Evolutionary conservation across 2,113 vertebrate species (phyloP).

Genomic region (Bos taurus): DNA sequence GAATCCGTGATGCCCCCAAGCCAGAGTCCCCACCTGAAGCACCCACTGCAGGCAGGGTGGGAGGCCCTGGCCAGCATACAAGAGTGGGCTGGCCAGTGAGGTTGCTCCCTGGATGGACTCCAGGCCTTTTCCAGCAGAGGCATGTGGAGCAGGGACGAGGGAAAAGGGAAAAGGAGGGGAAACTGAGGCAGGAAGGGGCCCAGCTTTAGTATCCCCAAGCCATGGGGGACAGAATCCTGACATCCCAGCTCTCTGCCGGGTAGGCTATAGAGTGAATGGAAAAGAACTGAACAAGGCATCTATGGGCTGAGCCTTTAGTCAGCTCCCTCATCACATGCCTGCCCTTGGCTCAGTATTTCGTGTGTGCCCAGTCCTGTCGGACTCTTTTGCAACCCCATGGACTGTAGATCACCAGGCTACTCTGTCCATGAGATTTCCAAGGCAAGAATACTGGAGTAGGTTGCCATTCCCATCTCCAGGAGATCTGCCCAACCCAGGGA

Average conservation of each 20-base stretch:
- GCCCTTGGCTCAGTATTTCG: neutral
- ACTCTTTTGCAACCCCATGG: neutral
- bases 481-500: neutral
- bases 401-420: neutral
- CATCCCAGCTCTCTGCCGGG: neutral
- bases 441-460: neutral
- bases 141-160: neutral
- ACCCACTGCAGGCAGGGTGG: neutral
- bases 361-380: neutral
- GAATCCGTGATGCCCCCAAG: neutral
- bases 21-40: neutral
- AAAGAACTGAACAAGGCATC: neutral
- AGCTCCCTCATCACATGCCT: neutral
- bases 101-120: neutral
- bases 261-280: no score
- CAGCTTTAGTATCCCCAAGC: neutral
- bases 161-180: neutral
- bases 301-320: neutral
- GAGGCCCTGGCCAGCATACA: neutral
- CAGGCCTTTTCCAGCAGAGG: neutral
- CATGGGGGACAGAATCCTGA: neutral
- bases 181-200: neutral
- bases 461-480: neutral
- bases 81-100: neutral
- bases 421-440: neutral